These are phyloP conservation scores for Macrobrachium rosenbergii DNA, from an alignment of 1,140 invertebrate species.

Conservation along the genomic window DNA sequence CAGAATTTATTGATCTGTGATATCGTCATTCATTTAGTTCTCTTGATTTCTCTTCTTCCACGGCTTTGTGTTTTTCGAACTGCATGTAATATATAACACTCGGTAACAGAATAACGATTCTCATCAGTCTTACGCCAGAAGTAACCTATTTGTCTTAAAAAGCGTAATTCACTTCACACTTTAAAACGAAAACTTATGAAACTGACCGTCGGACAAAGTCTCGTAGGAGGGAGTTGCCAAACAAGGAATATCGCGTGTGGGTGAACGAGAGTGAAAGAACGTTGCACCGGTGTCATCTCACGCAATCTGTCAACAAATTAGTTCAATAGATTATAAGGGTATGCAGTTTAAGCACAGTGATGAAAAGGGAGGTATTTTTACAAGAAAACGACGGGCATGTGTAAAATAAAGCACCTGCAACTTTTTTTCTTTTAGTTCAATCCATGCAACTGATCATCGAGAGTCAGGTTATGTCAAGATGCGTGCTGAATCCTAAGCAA, in stretches of 20 bases:
- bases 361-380: not conserved
- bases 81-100: no score
- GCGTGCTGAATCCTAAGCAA: no score
- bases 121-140: not conserved
- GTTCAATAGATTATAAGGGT: not conserved
- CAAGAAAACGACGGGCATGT: not conserved
- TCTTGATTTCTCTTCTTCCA: no score
- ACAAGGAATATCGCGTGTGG: conserved; percentile 34
- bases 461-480: no score
- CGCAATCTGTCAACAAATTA: conserved; percentile 22
- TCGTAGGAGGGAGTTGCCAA: conserved; percentile 26
- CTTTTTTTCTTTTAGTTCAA: no score
- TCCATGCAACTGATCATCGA: no score
- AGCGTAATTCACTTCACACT: not conserved
- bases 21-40: no score
- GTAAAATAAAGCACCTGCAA: not conserved
- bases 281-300: not conserved
- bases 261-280: conserved; percentile 11
- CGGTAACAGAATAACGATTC: no score
- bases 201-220: not conserved
- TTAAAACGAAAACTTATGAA: conserved; percentile 13
- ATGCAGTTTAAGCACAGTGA: not conserved
- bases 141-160: not conserved
- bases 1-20: no score
- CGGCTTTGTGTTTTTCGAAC: no score